These are phyloP conservation scores for Paracyclopina nana DNA, from an alignment of 1,140 invertebrate species.

Conservation along the genomic window DNA sequence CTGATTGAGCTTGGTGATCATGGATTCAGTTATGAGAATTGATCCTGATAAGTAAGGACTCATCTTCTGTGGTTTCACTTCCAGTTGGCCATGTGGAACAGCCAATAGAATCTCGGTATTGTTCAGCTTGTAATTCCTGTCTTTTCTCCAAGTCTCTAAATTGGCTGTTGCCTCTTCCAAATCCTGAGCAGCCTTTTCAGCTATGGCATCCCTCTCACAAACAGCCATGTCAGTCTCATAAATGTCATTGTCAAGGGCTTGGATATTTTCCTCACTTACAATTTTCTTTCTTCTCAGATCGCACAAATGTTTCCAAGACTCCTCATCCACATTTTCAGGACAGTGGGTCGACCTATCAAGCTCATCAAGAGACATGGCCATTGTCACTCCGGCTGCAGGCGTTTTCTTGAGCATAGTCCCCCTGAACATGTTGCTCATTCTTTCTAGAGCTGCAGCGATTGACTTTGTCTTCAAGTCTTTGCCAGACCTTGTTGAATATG, in stretches of 20 bases:
- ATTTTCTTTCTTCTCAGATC: neutral
- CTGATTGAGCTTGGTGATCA: slow-evolving; percentile 1
- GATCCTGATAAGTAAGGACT: neutral
- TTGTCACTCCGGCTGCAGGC: neutral
- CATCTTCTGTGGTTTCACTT: neutral
- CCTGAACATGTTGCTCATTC: slow-evolving; percentile 5
- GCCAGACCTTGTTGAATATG: too few relatives aligned
- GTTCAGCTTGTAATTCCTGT: slow-evolving; percentile 1
- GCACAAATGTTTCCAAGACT: slow-evolving; percentile 8
- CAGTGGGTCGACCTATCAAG: slow-evolving; percentile 2
- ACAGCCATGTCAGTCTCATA: neutral
- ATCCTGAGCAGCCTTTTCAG: neutral
- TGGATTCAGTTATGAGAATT: slow-evolving; percentile 2
- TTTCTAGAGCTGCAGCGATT: neutral
- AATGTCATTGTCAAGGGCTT: neutral
- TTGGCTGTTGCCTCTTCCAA: neutral
- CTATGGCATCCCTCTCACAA: neutral
- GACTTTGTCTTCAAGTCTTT: slow-evolving; percentile 6
- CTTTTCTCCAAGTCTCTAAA: neutral
- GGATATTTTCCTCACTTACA: neutral
- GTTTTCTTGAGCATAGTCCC: slow-evolving; percentile 1
- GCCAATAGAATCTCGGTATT: neutral
- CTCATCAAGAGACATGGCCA: neutral
- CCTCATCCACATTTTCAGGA: slow-evolving; percentile 5
- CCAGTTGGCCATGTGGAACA: slow-evolving; percentile 3